A percentile compares a stretch with the other conserved stretches of the same genome.
These are phyloP conservation scores for Hemistola chrysoprasaria DNA, from an alignment of 2,888 invertebrate species.

Conservation along the genomic window DNA sequence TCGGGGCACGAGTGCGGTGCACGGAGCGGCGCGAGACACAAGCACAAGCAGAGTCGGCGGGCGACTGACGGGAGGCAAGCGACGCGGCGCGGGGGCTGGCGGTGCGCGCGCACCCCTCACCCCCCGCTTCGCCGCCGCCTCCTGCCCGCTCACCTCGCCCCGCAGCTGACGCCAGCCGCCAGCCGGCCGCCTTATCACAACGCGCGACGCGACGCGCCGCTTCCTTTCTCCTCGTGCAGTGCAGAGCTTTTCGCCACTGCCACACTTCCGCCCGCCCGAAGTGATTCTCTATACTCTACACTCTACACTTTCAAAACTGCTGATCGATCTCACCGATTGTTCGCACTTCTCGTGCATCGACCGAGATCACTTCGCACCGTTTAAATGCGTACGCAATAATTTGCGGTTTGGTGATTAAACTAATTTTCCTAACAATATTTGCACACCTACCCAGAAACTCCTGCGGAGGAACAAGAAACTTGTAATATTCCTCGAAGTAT, in stretches of 20 bases:
- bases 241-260: slow-evolving; percentile 80
- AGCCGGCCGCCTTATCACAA: slow-evolving; percentile 77
- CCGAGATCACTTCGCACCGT: background rate
- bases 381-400: background rate
- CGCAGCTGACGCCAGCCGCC: slow-evolving; percentile 70
- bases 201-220: slow-evolving; percentile 68
- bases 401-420: slow-evolving; percentile 11
- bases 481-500: slow-evolving; percentile 14
- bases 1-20: slow-evolving; percentile 80
- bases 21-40: slow-evolving; percentile 82
- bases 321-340: slow-evolving; percentile 63
- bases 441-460: slow-evolving; percentile 11
- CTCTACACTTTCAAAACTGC: no score
- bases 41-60: slow-evolving; percentile 83
- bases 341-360: slow-evolving; percentile 44
- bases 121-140: slow-evolving; percentile 40
- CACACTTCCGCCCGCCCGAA: slow-evolving; percentile 75
- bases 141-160: slow-evolving; percentile 48
- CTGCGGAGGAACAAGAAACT: slow-evolving; percentile 11
- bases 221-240: slow-evolving; percentile 81
- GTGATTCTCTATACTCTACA: slow-evolving; percentile 64
- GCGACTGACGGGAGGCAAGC: slow-evolving; percentile 79
- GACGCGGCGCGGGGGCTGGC: slow-evolving; percentile 72
- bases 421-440: slow-evolving; percentile 14
- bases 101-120: slow-evolving; percentile 72